Evolutionary conservation across 2,797 vertebrate genomes (phyloP).

Genomic region (Sebastes paucispinis): DNA sequence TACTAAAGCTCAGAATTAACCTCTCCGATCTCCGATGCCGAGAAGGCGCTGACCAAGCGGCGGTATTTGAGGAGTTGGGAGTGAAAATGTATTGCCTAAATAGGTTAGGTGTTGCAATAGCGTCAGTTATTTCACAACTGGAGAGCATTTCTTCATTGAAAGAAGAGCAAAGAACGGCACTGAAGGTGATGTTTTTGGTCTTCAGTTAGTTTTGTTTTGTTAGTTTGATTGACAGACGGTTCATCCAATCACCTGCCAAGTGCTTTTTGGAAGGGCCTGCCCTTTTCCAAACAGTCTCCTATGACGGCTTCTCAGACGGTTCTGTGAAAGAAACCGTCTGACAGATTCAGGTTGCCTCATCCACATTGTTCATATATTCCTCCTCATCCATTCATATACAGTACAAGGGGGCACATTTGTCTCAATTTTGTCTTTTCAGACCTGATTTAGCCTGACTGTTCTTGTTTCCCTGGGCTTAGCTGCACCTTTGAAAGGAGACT

Average conservation of each 20-base stretch:
- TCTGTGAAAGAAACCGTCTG: not conserved
- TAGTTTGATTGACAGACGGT: too few species aligned
- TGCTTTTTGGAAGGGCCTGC: not conserved
- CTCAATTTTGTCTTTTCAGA: not conserved
- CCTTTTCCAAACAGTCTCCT: not conserved
- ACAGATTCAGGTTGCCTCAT: not conserved
- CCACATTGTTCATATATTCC: not conserved
- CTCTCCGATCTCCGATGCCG: too few species aligned
- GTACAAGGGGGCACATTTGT: not conserved
- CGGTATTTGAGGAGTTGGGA: rapidly evolving
- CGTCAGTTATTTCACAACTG: too few species aligned
- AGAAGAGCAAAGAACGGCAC: too few species aligned
- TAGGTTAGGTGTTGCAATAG: too few species aligned
- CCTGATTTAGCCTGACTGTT: not conserved
- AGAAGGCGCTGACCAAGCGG: too few species aligned
- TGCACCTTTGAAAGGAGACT: not conserved
- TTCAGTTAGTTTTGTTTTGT: too few species aligned
- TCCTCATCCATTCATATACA: not conserved
- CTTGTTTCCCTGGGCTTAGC: not conserved
- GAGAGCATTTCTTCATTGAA: too few species aligned
- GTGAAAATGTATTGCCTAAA: too few species aligned
- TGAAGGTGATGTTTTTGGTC: too few species aligned
- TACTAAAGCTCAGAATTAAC: not conserved
- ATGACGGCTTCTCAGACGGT: not conserved
- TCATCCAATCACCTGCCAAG: too few species aligned